phyloP scores from a whole-genome alignment of 2,888 invertebrate species.

The Melinopterus prodromus region DNA sequence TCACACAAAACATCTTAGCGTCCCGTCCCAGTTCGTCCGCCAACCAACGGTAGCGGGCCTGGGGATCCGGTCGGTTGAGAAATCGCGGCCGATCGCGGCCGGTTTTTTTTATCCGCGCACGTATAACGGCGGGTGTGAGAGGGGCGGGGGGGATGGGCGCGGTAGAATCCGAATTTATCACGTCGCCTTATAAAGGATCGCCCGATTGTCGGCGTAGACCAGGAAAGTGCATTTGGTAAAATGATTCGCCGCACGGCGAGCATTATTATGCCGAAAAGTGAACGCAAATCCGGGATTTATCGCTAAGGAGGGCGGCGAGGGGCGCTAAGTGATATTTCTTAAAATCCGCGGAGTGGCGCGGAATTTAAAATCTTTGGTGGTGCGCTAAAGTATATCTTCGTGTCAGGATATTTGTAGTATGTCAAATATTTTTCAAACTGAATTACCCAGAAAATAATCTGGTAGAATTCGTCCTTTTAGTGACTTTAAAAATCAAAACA shows the following conservation, averaged over 20 bases:
- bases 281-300: constrained; percentile 26
- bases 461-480: too few relatives aligned
- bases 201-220: constrained; percentile 37
- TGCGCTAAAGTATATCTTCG: not conserved
- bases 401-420: not conserved
- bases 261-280: constrained; percentile 34
- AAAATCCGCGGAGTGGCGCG: constrained; percentile 6
- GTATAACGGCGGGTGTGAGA: constrained; percentile 26
- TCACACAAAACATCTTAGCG: constrained; percentile 4
- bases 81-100: not conserved
- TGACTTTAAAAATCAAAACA: too few relatives aligned
- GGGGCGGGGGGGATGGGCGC: constrained; percentile 12
- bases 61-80: not conserved
- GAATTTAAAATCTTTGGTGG: not conserved
- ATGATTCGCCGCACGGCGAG: constrained; percentile 27
- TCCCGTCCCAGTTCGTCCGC: not conserved
- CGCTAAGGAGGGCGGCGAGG: not conserved
- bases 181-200: constrained; percentile 37
- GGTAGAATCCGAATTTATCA: constrained; percentile 32
- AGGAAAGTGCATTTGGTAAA: constrained; percentile 40
- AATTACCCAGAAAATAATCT: too few relatives aligned
- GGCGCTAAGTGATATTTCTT: constrained; percentile 22
- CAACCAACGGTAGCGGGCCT: not conserved
- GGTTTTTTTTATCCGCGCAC: not conserved
- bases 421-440: too few relatives aligned